Evolutionary conservation across 2,797 vertebrate genomes (phyloP).

Genomic region (Lemur catta): DNA sequence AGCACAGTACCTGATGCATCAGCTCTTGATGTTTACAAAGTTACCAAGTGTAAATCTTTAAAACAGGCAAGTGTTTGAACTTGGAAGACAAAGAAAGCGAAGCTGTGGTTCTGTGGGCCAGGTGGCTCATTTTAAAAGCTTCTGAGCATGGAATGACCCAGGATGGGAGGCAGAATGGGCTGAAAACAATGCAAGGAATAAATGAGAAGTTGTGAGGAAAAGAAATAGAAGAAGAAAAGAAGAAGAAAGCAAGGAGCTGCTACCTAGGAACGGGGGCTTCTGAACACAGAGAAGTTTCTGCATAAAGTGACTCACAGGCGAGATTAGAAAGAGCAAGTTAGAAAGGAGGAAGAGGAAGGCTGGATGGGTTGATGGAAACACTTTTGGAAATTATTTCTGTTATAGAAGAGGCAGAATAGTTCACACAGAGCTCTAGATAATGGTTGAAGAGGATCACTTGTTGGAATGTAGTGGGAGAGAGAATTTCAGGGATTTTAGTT

Average conservation of each 20-base stretch:
- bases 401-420: background rate
- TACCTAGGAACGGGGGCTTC: background rate
- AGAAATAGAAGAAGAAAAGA: background rate
- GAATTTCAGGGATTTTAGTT: background rate
- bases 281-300: background rate
- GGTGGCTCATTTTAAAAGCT: background rate
- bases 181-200: background rate
- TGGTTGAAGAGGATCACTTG: background rate
- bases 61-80: background rate
- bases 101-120: no score
- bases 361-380: background rate
- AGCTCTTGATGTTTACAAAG: background rate
- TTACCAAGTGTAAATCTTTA: background rate
- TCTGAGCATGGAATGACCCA: background rate
- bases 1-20: no score
- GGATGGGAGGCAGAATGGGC: background rate
- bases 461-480: background rate
- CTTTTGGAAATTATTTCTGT: background rate
- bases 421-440: background rate
- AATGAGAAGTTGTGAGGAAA: background rate
- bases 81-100: background rate
- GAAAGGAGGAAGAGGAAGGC: background rate
- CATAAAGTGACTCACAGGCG: background rate
- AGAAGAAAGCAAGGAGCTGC: background rate
- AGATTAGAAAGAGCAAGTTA: background rate